phyloP scores from a whole-genome alignment of 2,888 invertebrate species.

The Lasioglossum vierecki region DNA sequence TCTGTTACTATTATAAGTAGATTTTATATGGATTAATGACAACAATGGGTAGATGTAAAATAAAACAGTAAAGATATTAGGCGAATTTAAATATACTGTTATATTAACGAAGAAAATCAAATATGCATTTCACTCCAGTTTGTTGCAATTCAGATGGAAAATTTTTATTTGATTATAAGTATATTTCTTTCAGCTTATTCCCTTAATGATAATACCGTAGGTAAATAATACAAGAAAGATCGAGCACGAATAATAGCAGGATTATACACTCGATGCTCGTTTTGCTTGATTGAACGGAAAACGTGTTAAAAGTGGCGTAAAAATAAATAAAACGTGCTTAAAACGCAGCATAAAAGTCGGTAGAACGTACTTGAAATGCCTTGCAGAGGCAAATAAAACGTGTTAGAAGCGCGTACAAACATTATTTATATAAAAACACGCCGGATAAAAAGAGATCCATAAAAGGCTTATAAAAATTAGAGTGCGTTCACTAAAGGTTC shows the following conservation, averaged over 20 bases:
- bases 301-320: neutral
- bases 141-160: too few relatives aligned
- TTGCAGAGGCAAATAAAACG: neutral
- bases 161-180: too few relatives aligned
- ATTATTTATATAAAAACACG: neutral
- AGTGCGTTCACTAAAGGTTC: neutral
- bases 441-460: neutral
- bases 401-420: neutral
- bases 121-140: too few relatives aligned
- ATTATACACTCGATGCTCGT: neutral
- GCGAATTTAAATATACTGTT: too few relatives aligned
- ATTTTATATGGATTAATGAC: too few relatives aligned
- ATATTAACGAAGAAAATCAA: too few relatives aligned
- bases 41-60: too few relatives aligned
- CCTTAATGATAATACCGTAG: neutral
- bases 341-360: neutral
- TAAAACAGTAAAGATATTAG: too few relatives aligned
- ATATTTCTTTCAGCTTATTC: neutral
- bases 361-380: neutral
- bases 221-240: neutral
- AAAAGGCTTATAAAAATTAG: neutral
- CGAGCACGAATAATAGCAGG: neutral
- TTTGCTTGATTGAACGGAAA: neutral
- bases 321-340: neutral
- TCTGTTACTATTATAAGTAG: neutral